Evolutionary conservation across 2,888 invertebrate species (phyloP).

Genomic region (Strigamia crassipes): DNA sequence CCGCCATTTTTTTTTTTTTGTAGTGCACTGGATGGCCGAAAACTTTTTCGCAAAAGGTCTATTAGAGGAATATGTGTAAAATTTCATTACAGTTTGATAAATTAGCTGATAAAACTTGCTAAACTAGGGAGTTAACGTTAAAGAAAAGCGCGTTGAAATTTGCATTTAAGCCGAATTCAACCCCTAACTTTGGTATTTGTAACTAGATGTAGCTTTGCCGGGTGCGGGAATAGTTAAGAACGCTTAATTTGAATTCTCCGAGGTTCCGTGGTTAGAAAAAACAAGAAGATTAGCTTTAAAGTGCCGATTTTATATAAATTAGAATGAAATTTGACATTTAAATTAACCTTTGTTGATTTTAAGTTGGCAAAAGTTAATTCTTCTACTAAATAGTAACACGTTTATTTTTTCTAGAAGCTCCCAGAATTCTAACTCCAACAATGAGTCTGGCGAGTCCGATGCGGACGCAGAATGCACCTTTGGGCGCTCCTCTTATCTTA

Average conservation of each 20-base stretch:
- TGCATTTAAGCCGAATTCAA: no score
- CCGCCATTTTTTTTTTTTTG: slow-evolving; percentile 41
- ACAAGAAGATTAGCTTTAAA: no score
- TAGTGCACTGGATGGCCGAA: slow-evolving; percentile 11
- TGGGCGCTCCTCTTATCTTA: slow-evolving; percentile 90
- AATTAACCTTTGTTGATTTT: neutral
- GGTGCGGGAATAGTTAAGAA: no score
- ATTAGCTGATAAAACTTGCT: neutral
- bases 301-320: neutral
- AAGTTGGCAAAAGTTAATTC: neutral
- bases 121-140: neutral
- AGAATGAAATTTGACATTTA: slow-evolving; percentile 8
- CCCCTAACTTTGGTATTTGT: no score
- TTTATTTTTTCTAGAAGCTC: slow-evolving; percentile 52
- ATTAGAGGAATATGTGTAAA: neutral
- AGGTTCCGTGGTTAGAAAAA: no score
- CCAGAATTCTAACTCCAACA: slow-evolving; percentile 49
- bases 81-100: neutral
- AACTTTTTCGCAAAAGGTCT: slow-evolving; percentile 6
- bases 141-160: neutral
- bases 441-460: slow-evolving; percentile 58
- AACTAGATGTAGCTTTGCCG: no score
- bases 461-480: slow-evolving; percentile 71
- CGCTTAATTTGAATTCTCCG: no score
- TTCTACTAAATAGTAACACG: neutral